These are phyloP conservation scores for Cryptotis parvus DNA, from an alignment of 2,113 vertebrate genomes.

Conservation along the genomic window DNA sequence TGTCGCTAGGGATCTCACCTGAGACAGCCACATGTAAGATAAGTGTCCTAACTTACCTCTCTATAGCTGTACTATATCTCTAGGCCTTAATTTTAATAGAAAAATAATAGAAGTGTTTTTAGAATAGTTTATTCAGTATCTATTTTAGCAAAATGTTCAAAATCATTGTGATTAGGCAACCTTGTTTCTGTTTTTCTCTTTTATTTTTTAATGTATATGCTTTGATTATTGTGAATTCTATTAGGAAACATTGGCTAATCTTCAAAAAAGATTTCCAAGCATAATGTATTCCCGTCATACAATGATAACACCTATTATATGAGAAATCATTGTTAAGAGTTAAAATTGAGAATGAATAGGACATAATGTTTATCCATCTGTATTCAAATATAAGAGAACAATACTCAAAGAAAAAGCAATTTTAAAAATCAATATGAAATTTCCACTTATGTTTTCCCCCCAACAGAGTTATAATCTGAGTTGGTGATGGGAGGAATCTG, in stretches of 20 bases:
- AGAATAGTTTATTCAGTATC: slow-evolving; percentile 28
- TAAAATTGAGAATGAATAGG: slow-evolving; percentile 68
- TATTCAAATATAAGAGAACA: slow-evolving; percentile 66
- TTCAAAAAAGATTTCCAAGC: slow-evolving; percentile 29
- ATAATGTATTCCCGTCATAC: slow-evolving; percentile 52
- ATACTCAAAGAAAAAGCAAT: slow-evolving; percentile 60
- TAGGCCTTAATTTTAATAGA: slow-evolving; percentile 15
- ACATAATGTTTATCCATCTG: slow-evolving; percentile 61
- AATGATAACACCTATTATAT: slow-evolving; percentile 38
- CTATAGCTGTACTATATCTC: no score
- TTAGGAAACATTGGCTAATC: not conserved
- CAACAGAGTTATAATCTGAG: slow-evolving; percentile 33
- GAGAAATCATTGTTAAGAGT: slow-evolving; percentile 73
- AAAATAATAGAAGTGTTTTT: not conserved
- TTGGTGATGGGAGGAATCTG: not conserved
- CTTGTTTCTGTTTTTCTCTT: slow-evolving; percentile 6
- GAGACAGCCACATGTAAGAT: no score
- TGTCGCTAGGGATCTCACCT: no score
- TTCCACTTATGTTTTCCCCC: slow-evolving; percentile 40
- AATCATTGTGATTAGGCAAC: not conserved
- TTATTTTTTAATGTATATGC: slow-evolving; percentile 32
- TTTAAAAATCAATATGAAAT: slow-evolving; percentile 74
- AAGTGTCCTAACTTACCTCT: no score
- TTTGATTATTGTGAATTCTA: slow-evolving; percentile 23
- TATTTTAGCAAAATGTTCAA: slow-evolving; percentile 42